Base-by-base conservation (phyloP, 1,140 invertebrate species). In the Berghia stephanieae region DNA sequence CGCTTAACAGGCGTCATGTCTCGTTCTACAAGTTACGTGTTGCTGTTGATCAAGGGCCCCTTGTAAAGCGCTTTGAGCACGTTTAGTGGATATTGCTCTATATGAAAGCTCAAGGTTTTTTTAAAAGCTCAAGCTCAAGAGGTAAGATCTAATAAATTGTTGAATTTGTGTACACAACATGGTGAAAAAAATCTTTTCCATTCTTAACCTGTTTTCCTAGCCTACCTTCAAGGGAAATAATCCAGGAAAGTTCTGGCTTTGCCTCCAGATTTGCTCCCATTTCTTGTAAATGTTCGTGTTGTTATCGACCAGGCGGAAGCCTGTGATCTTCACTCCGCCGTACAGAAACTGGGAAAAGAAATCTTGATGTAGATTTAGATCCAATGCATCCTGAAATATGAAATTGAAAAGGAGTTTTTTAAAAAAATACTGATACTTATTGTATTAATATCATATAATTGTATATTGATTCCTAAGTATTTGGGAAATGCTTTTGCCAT, bases 301-400 rank as follows among this genome's bases (percentile, higher is more conserved):
- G 55, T 76, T 79, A 68, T 83, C 60, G 38, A 85, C 60, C 57
- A 84, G 80, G 4, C 76, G 69, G 90, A 98, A 98, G 36, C 96
- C 97, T 3, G 96, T 98, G 81, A 99, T 96, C 90, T 98, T 98
- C 85, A 99, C 94, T 76, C 96, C 96, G 31, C 96, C 96, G 88
- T 95, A 97, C 90, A 97, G 95, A 83, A 95, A 88, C 24, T 83
- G 81, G 21, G 80, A 79, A 72, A 79, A 84, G 49, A 84, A 80
- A 36, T 81, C 78, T 18, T n/a, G 52, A n/a, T 79, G 67, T 57
- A 81, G 79, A 34, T 74, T 70, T 21, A 81, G 34, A 43, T 81
- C 80, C 71, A 79, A 63, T 0, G 80, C 80, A 43, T 38, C 36
- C 80, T 81, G 71, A 44, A 42, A 55, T 16, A 40, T 34, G 67